phyloP scores from a whole-genome alignment of 2,797 vertebrate genomes.

The Helarctos malayanus region DNA sequence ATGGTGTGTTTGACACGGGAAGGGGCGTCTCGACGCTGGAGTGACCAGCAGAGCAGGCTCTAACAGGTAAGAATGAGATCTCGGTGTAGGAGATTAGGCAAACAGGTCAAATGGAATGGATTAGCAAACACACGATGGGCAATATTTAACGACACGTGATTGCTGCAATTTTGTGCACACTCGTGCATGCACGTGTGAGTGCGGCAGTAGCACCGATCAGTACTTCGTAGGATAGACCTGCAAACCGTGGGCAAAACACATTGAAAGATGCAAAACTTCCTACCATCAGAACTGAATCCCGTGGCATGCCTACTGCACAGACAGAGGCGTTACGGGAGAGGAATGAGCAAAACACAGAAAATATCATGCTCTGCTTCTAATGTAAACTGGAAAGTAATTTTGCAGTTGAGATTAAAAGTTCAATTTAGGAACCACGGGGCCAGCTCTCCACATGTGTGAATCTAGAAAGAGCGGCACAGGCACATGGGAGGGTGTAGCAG shows the following conservation, averaged over 20 bases:
- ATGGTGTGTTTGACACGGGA: background rate
- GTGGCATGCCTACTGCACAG: background rate
- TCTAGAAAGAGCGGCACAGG: background rate
- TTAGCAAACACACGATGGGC: background rate
- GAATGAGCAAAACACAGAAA: background rate
- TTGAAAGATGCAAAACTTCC: background rate
- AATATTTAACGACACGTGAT: background rate
- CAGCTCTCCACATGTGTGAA: too few relatives aligned
- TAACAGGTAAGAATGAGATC: too few relatives aligned
- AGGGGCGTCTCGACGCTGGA: background rate
- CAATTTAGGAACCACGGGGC: background rate
- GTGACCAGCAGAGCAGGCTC: background rate
- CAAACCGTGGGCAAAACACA: background rate
- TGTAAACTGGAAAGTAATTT: too few relatives aligned
- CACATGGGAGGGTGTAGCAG: fast-evolving
- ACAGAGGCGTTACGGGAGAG: background rate
- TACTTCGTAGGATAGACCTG: background rate
- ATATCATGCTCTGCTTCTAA: background rate
- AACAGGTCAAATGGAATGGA: background rate
- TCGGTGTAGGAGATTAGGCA: too few relatives aligned
- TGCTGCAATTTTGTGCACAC: too few relatives aligned
- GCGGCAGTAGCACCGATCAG: background rate
- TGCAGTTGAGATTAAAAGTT: background rate
- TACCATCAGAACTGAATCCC: background rate
- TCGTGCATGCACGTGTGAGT: too few relatives aligned